Percentiles rank a stretch among this genome's conserved stretches.
Evolutionary conservation across 2,113 vertebrate genomes (phyloP).

Genomic region (Chauna torquata): DNA sequence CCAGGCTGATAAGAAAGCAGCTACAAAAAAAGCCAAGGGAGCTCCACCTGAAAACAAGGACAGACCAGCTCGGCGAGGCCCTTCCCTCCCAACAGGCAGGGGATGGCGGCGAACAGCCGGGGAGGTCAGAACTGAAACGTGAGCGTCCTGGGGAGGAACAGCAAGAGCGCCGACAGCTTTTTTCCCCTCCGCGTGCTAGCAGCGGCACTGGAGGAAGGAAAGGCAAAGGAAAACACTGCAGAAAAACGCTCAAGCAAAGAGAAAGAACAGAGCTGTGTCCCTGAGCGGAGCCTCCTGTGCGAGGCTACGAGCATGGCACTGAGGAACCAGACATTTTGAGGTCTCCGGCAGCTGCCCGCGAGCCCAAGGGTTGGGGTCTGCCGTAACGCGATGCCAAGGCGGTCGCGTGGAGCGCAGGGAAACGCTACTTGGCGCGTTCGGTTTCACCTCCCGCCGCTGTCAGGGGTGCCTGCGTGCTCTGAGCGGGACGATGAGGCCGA

Average conservation of each 20-base stretch:
- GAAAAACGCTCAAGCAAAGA: neutral
- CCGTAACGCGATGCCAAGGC: neutral
- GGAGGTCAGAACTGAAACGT: neutral
- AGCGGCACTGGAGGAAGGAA: neutral
- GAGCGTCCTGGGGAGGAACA: too few relatives aligned
- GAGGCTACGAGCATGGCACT: too few relatives aligned
- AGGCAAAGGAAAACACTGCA: neutral
- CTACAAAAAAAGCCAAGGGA: neutral
- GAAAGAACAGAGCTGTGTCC: neutral
- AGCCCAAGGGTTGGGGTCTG: neutral
- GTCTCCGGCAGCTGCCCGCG: neutral
- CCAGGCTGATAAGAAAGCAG: neutral
- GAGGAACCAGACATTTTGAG: neutral
- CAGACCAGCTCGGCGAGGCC: neutral
- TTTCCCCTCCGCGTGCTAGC: fast-evolving
- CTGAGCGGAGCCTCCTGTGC: neutral
- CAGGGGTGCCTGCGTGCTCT: fast-evolving
- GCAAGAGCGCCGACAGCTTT: fast-evolving
- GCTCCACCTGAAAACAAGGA: neutral
- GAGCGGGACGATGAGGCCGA: neutral
- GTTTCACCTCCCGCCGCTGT: neutral
- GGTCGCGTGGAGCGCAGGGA: neutral
- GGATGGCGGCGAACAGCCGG: neutral
- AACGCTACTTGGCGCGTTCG: neutral
- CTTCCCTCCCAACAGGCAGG: neutral